A percentile compares a stretch with the other conserved stretches of the same genome.
phyloP scores from a whole-genome alignment of 2,797 vertebrate species.

The Philypnodon macrostomus region DNA sequence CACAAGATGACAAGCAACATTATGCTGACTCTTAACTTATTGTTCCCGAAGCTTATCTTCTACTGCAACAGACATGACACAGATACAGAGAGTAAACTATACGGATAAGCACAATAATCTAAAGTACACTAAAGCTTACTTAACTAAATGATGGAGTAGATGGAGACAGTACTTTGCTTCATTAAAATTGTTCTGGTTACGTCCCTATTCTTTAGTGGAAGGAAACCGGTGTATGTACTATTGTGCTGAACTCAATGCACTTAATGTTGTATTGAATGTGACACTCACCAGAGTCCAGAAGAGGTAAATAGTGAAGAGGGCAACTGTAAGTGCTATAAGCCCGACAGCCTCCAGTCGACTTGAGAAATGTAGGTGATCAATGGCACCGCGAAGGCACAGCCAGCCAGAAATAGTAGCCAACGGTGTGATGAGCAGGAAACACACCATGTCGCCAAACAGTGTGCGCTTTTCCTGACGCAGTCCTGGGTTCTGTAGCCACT shows the following conservation, averaged over 20 bases:
- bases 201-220: no score
- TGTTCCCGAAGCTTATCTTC: constrained; percentile 7
- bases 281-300: constrained; percentile 81
- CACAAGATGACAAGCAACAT: neutral
- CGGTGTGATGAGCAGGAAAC: constrained; percentile 86
- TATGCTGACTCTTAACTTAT: neutral
- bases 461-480: constrained; percentile 84
- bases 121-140: no score
- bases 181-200: no score
- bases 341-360: constrained; percentile 85
- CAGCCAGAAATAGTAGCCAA: constrained; percentile 85
- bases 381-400: constrained; percentile 85
- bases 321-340: constrained; percentile 85
- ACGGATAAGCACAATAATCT: neutral
- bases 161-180: neutral
- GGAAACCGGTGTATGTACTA: neutral
- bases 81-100: no score
- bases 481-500: constrained; percentile 33
- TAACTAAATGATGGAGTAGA: no score
- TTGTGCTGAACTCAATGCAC: neutral
- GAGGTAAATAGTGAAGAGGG: constrained; percentile 89
- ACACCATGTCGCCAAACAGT: constrained; percentile 85
- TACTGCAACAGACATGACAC: neutral
- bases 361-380: constrained; percentile 86
- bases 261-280: no score